phyloP scores from a whole-genome alignment of 2,888 invertebrate species.

The Campopleginae sp. region DNA sequence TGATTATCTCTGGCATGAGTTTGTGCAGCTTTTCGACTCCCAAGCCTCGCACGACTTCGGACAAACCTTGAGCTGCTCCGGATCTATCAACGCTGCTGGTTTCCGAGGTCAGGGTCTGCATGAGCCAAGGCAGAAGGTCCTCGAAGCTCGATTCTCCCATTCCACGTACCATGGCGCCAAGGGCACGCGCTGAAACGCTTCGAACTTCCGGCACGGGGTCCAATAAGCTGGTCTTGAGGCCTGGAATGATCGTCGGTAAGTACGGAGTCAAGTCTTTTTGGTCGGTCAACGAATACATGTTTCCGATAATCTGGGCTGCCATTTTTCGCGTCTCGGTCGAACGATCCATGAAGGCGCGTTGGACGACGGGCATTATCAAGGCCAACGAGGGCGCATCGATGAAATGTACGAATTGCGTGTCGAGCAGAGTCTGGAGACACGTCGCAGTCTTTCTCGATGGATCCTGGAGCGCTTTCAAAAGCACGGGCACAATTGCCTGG shows the following conservation, averaged over 20 bases:
- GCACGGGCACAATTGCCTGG: slow-evolving; percentile 94
- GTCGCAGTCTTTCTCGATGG: slow-evolving; percentile 97
- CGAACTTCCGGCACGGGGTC: slow-evolving; percentile 99
- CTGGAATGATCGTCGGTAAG: slow-evolving; percentile 97
- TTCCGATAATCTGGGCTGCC: slow-evolving; percentile 99
- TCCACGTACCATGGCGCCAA: slow-evolving; percentile 98
- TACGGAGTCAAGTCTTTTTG: slow-evolving; percentile 99
- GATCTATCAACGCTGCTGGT: slow-evolving; percentile 97
- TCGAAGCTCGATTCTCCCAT: slow-evolving; percentile 99
- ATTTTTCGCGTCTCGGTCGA: slow-evolving; percentile 99
- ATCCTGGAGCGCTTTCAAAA: slow-evolving; percentile 96
- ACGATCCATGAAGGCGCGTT: slow-evolving; percentile 98
- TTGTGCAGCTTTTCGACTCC: slow-evolving; percentile 97
- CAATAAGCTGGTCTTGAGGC: slow-evolving; percentile 96
- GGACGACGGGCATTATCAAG: slow-evolving; percentile 99
- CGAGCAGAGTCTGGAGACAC: slow-evolving; percentile 96
- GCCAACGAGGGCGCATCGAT: slow-evolving; percentile 99
- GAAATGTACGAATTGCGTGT: slow-evolving; percentile 99
- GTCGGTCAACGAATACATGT: slow-evolving; percentile 99
- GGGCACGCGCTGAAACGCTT: slow-evolving; percentile 96
- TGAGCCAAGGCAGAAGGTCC: slow-evolving; percentile 98
- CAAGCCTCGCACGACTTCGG: slow-evolving; percentile 98
- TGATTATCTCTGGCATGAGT: slow-evolving; percentile 98
- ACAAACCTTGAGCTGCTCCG: slow-evolving; percentile 98
- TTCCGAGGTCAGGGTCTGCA: slow-evolving; percentile 98